Base-by-base conservation (phyloP, 1,140 invertebrate species). In the Trypoxylus dichotomus region DNA sequence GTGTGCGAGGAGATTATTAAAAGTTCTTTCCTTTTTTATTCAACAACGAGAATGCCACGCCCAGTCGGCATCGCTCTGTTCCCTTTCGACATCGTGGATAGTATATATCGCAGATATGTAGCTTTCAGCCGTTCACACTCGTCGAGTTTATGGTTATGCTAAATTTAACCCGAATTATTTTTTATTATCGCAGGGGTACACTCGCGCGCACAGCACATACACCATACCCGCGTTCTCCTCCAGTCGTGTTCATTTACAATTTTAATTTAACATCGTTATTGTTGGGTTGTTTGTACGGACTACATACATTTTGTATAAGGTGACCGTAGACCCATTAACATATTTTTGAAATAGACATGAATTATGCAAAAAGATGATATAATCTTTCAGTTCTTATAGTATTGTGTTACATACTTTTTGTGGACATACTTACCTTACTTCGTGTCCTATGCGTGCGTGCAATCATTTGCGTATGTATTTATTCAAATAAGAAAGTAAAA, bases 341-440 rank as follows among this genome's bases (percentile, higher is more conserved):
- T 68, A 68, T 68, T 68, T 68, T 68, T 68, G 60, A 68, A 68
- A 68, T 68, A 68, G 60, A 68, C 60, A 68, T 68, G 60, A 68
- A 68, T 68, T 68, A 68, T 68, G 60, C 60, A 68, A 29, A 29
- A 24, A 21, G 60, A 68, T 68, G 60, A 68, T 68, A 68, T 68
- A 68, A 68, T 68, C 60, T 68, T 29, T 68, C 24, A 29, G 60
- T 68, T 68, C 60, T 68, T 29, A 8, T 68, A 8, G 24, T 27
- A 29, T 68, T 68, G 60, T 68, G 60, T 68, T 54, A 54, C 47
- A 15, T 68, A 29, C 24, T 7, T 68, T 68, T 68, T 68, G 27
- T 68, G 24, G 19, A 29, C 11, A 27, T 10, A 68, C 25, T 11
- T 68, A 68, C 27, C 1, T 68, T 68, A 13, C 6, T 27, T 68